A percentile compares a stretch with the other conserved stretches of the same genome.
These are phyloP conservation scores for Tipula confusa DNA, from an alignment of 2,888 invertebrate species.

Conservation along the genomic window DNA sequence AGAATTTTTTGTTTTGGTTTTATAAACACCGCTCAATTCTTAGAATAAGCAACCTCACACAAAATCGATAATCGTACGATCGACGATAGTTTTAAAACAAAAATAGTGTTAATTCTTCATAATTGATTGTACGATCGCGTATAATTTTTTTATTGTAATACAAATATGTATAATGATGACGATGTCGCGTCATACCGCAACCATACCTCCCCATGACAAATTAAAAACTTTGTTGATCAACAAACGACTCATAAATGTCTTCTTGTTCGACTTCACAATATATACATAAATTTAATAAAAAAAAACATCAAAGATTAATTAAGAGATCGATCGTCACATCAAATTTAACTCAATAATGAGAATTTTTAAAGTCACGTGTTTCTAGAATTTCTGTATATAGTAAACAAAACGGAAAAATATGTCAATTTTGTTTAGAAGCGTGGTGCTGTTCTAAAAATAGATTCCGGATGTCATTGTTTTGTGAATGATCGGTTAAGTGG, in stretches of 20 bases:
- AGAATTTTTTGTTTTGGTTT: neutral
- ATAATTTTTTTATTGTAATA: neutral
- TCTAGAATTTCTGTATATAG: neutral
- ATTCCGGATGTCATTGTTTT: neutral
- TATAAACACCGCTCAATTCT: neutral
- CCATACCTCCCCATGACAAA: neutral
- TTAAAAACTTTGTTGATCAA: neutral
- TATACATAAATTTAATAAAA: neutral
- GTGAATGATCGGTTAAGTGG: neutral
- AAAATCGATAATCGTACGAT: neutral
- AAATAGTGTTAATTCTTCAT: neutral
- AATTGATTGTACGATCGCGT: neutral
- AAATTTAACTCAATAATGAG: neutral
- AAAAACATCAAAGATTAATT: neutral
- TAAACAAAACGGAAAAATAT: neutral
- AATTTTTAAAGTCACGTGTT: neutral
- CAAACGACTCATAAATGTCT: neutral
- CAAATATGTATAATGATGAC: neutral
- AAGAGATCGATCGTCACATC: neutral
- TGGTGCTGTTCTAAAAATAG: neutral
- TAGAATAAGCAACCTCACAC: neutral
- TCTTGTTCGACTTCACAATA: neutral
- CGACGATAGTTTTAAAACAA: neutral
- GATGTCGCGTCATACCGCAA: neutral
- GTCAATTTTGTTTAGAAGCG: neutral